A percentile compares a stretch with the other conserved stretches of the same genome.
phyloP scores from a whole-genome alignment of 2,797 vertebrate species.

The Sphaeramia orbicularis region DNA sequence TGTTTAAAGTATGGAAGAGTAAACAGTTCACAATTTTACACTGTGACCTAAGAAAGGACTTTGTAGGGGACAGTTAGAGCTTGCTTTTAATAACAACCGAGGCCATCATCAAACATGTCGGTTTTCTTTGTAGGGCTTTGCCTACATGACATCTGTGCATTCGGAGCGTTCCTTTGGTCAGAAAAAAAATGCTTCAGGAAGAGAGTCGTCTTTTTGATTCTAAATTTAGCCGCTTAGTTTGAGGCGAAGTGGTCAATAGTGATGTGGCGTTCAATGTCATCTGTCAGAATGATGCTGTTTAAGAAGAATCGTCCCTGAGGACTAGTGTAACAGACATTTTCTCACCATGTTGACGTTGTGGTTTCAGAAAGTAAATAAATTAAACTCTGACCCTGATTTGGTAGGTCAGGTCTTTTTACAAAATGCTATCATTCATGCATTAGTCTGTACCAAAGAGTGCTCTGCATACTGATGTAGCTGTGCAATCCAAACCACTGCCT shows the following conservation, averaged over 20 bases:
- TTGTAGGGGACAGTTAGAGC: conserved; percentile 44
- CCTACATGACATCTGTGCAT: conserved; percentile 61
- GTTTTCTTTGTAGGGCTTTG: conserved; percentile 58
- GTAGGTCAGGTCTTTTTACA: background rate
- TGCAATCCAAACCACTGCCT: conserved; percentile 20
- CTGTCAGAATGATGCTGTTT: too few species aligned
- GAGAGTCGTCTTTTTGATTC: too few species aligned
- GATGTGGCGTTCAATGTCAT: too few species aligned
- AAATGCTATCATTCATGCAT: too few species aligned
- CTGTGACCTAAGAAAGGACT: conserved; percentile 2
- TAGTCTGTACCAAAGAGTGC: too few species aligned
- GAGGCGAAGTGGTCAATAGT: conserved; percentile 45
- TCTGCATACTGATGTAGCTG: background rate
- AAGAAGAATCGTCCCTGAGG: too few species aligned
- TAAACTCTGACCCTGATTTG: background rate
- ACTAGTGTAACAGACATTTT: too few species aligned
- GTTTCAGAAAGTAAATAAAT: conserved; percentile 8
- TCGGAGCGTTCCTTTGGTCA: conserved; percentile 59
- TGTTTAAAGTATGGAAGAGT: conserved; percentile 52
- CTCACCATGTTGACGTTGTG: conserved; percentile 19
- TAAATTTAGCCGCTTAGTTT: too few species aligned
- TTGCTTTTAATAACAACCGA: conserved; percentile 52
- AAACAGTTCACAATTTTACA: conserved; percentile 49
- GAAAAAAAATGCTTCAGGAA: conserved; percentile 53
- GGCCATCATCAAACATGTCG: conserved; percentile 55